Base-by-base conservation (phyloP, 2,113 vertebrate species). In the Notarius quadriscutis region DNA sequence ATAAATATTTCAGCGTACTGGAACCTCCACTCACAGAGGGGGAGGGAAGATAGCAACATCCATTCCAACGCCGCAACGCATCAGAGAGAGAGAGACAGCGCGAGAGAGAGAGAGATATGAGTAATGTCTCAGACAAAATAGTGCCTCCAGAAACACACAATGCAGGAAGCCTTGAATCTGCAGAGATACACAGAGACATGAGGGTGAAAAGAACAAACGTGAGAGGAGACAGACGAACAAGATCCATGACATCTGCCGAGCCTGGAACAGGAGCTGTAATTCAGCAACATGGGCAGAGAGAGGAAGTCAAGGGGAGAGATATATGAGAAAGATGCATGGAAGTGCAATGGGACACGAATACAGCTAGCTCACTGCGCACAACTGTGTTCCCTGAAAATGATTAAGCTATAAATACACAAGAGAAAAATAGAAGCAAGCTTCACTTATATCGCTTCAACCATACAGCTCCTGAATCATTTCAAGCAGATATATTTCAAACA, bases 1-100 rank as follows among this genome's bases (percentile, higher is more conserved):
- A 87, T 87, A 83, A 87, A 87, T 87, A 87, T 87, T 87, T 87
- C 81, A 87, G 58, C 80, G 65, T 65, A 34, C 81, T 83, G 86
- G 72, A 83, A 83, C 86, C 86, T 83, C 81, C 85, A 87, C 78
- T 53, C 85, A 65, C 60, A 71, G 53, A 87, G 65, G 74, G 74
- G 30, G 84, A 85, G 84, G 30, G 58, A 78, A 71, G 77, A 86
- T 14, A 67, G 85, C 58, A 57, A 81, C 62, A 86, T 34, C 72
- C 78, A 71, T 55, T 81, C 30, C 65, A 65, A 65, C 34, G 51
- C 55, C 18, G 57, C 83, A 84, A 25, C 67, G 20, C 83, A 62
- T n/a, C 48, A 71, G 30, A 71, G 63, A 41, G 77, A 69, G 63
- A 17, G 51, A 78, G 72, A 62, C 55, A 50, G 30, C n/a, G 83